Evolutionary conservation across 2,113 vertebrate genomes (phyloP), one percentile per base, ranked within the genome.

Genomic region (Cervus canadensis): DNA sequence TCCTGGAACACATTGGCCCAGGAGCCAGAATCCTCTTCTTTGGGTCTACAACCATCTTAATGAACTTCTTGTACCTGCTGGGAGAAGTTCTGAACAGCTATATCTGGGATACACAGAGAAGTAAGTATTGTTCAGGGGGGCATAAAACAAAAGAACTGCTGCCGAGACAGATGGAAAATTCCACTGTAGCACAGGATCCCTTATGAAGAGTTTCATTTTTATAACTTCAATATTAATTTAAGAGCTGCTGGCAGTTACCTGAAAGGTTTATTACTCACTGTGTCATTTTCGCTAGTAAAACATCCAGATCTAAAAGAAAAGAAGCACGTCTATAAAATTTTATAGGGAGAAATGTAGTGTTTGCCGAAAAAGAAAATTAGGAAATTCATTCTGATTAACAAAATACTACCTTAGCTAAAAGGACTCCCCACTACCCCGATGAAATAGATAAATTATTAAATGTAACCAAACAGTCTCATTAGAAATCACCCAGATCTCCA

Each of bases 1-100:
- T 99, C 97, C 99, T 99, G 98, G 99, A 99, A 95, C 99, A 99
- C 97, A 99, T 99, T 88, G 98, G 99, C 78, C 98, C 99, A 2
- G 97, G 99, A 94, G 99, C 99, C 97, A 99, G 99, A 97, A 98
- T 99, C 95, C 12, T 99, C 95, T 99, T 99, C 98, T 99, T 99
- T 97, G 98, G 98, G 62, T 98, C 92, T 5, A 99, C 99, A 91
- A 99, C 98, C 0, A 7, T 98, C 74, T 96, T 99, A 89, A 99
- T 99, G 94, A 99, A 99, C 5, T 16, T 99, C 89, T 99, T 99
- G 98, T 99, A 99, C 97, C 95, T 99, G 94, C 98, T 99, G 74
- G 99, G 99, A 98, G 99, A 99, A 93, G 99, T 99, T 90, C 99
- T 99, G 96, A 99, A 99, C 99, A 99, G 97, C 99, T 99, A 99